Evolutionary conservation across 2,797 vertebrate species (phyloP).

Genomic region (Lophius americanus): DNA sequence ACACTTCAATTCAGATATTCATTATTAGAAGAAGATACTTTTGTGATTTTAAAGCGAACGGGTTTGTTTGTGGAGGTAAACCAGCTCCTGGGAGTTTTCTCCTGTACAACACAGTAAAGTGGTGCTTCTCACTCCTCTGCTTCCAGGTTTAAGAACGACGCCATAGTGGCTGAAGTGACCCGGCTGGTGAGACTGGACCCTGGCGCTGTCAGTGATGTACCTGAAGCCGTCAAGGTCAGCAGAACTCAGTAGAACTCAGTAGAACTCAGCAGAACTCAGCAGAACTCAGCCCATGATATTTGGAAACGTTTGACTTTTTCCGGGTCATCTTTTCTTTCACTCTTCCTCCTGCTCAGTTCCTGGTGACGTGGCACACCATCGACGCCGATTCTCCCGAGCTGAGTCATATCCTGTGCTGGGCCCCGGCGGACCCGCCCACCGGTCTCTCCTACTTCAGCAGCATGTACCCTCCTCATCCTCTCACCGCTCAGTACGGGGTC

Average conservation of each 20-base stretch:
- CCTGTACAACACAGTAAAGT: too few species aligned
- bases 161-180: constrained; percentile 95
- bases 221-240: constrained; percentile 94
- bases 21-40: too few species aligned
- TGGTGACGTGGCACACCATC: constrained; percentile 98
- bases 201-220: constrained; percentile 92
- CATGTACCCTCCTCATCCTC: constrained; percentile 96
- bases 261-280: not conserved
- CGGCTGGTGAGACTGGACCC: constrained; percentile 94
- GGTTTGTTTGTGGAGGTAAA: too few species aligned
- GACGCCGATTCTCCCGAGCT: constrained; percentile 96
- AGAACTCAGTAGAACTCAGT: not conserved
- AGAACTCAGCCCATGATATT: not conserved
- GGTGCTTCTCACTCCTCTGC: not conserved
- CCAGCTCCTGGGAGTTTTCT: too few species aligned
- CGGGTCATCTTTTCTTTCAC: not conserved
- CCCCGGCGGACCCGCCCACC: constrained; percentile 93
- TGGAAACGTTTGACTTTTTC: not conserved
- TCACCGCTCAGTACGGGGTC: constrained; percentile 96
- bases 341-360: constrained; percentile 79
- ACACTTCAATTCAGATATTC: too few species aligned
- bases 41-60: too few species aligned
- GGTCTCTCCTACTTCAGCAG: constrained; percentile 98
- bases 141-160: constrained; percentile 95
- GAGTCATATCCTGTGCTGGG: constrained; percentile 96